Conservation (phyloP, 2,113 vertebrate species). For the Pterocles orientalis region DNA sequence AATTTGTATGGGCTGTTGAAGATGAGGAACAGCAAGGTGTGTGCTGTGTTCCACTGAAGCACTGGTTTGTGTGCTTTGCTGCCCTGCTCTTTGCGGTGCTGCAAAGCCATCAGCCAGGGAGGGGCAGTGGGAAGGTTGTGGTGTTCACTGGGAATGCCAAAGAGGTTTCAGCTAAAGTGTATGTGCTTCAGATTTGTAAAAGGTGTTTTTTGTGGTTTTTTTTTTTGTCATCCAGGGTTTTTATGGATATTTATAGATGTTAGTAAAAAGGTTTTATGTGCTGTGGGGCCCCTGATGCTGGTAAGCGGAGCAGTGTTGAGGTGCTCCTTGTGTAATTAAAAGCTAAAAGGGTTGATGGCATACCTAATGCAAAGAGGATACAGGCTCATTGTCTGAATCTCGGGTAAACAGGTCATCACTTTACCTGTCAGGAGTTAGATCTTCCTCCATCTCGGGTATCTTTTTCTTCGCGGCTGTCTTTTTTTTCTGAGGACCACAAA, state of each 20-base stretch:
- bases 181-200: neutral
- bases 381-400: neutral
- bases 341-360: neutral
- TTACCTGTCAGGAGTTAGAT: slow-evolving; percentile 84
- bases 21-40: neutral
- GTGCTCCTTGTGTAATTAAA: neutral
- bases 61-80: neutral
- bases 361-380: neutral
- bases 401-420: rapidly evolving
- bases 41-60: neutral
- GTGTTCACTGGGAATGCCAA: neutral
- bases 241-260: neutral
- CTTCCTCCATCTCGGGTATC: slow-evolving; percentile 71
- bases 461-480: slow-evolving; percentile 58
- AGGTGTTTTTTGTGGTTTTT: neutral
- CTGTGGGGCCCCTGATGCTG: neutral
- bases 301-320: neutral
- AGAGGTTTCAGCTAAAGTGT: neutral
- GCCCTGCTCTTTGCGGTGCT: neutral
- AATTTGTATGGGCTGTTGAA: neutral
- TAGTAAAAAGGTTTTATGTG: neutral
- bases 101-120: neutral
- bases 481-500: slow-evolving; percentile 64
- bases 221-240: neutral
- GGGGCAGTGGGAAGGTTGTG: neutral